These are phyloP conservation scores for Bos indicus DNA, from an alignment of 2,113 vertebrate species.

Conservation along the genomic window DNA sequence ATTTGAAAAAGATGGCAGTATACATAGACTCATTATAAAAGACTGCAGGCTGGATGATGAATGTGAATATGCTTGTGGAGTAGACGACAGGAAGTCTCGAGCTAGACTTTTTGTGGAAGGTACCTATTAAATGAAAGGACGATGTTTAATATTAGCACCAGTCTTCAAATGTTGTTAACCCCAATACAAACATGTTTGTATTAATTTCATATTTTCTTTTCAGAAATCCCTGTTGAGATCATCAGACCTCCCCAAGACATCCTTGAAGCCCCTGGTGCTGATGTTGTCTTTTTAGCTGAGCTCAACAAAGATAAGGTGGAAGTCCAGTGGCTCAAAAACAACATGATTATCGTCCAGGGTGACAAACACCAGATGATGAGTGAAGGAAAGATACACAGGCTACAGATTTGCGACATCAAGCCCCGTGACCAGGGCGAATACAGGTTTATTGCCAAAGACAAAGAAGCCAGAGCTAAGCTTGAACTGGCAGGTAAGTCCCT, in stretches of 20 bases:
- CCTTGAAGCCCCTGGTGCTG: conserved; percentile 91
- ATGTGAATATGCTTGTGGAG: conserved; percentile 96
- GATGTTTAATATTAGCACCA: conserved; percentile 1
- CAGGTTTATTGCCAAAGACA: conserved; percentile 96
- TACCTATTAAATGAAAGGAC: conserved; percentile 51
- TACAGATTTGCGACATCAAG: conserved; percentile 95
- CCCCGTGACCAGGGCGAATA: conserved; percentile 98
- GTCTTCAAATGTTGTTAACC: background rate
- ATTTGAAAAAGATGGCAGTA: conserved; percentile 94
- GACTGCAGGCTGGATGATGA: conserved; percentile 95
- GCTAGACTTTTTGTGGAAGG: conserved; percentile 99
- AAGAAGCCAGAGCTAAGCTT: conserved; percentile 96
- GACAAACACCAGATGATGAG: conserved; percentile 99
- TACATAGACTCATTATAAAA: conserved; percentile 90
- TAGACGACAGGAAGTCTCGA: conserved; percentile 94
- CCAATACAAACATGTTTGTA: conserved; percentile 1
- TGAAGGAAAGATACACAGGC: conserved; percentile 93
- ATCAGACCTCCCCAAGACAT: conserved; percentile 93
- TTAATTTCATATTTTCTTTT: conserved; percentile 53
- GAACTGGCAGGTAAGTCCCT: conserved; percentile 92
- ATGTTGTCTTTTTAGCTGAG: conserved; percentile 93
- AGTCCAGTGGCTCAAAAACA: conserved; percentile 97
- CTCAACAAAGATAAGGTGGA: conserved; percentile 98
- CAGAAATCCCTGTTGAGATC: conserved; percentile 98
- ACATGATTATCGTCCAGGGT: conserved; percentile 96